phyloP scores from a whole-genome alignment of 2,888 invertebrate genomes.

The Ypsolopha scabrella region DNA sequence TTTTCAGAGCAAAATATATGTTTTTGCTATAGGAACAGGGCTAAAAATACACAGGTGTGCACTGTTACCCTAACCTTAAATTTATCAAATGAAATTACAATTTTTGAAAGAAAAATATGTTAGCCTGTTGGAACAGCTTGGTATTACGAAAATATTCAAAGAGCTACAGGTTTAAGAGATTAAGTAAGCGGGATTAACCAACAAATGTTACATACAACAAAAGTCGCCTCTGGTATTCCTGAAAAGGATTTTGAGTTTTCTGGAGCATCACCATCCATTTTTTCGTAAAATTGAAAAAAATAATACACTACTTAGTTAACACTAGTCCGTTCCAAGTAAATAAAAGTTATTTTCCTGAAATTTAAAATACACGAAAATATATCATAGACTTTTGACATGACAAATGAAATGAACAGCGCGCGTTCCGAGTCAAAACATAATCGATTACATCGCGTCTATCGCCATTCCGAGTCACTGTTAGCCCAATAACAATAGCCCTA shows the following conservation, averaged over 20 bases:
- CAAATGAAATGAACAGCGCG: too few relatives aligned
- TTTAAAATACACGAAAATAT: neutral
- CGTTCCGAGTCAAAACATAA: too few relatives aligned
- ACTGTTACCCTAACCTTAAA: constrained; percentile 5
- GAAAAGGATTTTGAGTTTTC: constrained; percentile 75
- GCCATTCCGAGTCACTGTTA: too few relatives aligned
- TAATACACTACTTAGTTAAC: too few relatives aligned
- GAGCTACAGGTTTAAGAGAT: neutral
- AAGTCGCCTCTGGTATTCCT: constrained; percentile 89
- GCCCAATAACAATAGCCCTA: too few relatives aligned
- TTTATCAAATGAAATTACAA: neutral
- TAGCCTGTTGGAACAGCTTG: too few relatives aligned
- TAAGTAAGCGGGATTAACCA: neutral
- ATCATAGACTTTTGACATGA: neutral
- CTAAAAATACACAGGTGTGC: constrained; percentile 4
- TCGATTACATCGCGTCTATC: too few relatives aligned
- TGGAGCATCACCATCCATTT: constrained; percentile 56
- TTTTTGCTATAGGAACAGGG: neutral
- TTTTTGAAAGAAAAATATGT: neutral
- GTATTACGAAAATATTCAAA: too few relatives aligned
- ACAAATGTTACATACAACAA: constrained; percentile 76
- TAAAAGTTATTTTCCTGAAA: neutral
- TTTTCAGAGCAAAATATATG: neutral
- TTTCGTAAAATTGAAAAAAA: constrained; percentile 5
- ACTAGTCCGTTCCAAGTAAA: too few relatives aligned